Conservation (phyloP, 1,140 invertebrate genomes). For the Cydia strobilella region DNA sequence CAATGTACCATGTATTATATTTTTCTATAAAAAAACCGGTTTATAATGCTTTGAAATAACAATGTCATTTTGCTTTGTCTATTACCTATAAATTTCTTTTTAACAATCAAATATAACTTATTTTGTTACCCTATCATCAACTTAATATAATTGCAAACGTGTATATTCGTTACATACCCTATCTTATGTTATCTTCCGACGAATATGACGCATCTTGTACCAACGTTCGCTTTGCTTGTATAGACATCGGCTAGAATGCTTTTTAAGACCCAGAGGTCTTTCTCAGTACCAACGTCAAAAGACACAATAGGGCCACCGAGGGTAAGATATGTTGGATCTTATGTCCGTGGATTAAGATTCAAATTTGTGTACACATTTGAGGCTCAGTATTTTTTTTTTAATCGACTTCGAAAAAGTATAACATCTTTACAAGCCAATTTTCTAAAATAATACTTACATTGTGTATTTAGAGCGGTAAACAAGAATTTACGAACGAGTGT, state of each 20-base stretch:
- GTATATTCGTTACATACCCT: conserved; percentile 21
- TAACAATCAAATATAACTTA: background rate
- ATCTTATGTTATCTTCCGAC: conserved; percentile 2
- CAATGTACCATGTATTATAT: no score
- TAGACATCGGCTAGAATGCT: conserved; percentile 86
- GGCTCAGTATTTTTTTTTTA: no score
- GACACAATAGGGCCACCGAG: conserved; percentile 81
- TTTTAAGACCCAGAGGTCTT: conserved; percentile 95
- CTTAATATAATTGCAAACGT: background rate
- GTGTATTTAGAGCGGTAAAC: no score
- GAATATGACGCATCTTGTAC: conserved; percentile 4
- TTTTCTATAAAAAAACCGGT: no score
- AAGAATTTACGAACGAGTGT: no score
- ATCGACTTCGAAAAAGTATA: no score
- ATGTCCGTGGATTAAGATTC: background rate
- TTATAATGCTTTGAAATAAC: no score
- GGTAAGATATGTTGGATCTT: conserved; percentile 62
- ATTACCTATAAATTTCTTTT: no score
- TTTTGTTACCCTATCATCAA: background rate
- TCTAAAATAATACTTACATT: no score
- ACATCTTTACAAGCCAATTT: no score
- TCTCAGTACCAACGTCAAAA: conserved; percentile 93
- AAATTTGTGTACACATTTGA: background rate
- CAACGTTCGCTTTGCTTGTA: conserved; percentile 40
- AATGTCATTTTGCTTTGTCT: no score